A percentile compares a stretch with the other conserved stretches of the same genome.
Conservation (phyloP, 2,888 invertebrate genomes). For the Lucinisca nassula region DNA sequence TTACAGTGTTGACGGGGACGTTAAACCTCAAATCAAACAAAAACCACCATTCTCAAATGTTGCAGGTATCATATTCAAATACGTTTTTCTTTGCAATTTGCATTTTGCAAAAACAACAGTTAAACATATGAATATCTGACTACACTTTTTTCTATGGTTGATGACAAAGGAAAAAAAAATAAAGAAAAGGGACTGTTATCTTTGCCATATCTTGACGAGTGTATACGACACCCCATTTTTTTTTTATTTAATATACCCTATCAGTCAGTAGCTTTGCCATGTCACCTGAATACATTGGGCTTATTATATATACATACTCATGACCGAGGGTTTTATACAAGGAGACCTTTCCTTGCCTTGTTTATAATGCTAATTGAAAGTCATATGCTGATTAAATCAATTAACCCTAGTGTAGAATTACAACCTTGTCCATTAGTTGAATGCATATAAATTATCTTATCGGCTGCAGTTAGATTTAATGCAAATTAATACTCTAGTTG, state of each 20-base stretch:
- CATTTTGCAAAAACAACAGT: too few relatives aligned
- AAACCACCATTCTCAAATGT: too few relatives aligned
- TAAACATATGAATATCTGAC: too few relatives aligned
- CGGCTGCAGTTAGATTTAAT: constrained; percentile 3
- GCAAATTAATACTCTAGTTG: background rate
- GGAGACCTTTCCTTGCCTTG: background rate
- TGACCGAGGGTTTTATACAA: background rate
- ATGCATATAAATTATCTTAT: background rate
- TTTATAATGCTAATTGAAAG: constrained; percentile 2
- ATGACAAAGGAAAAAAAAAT: too few relatives aligned
- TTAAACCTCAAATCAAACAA: too few relatives aligned
- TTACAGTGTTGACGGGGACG: too few relatives aligned
- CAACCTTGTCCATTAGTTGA: constrained; percentile 11
- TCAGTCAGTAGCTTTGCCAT: constrained; percentile 70
- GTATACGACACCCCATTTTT: background rate
- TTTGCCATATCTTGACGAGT: background rate
- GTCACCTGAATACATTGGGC: constrained; percentile 51
- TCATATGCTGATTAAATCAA: background rate
- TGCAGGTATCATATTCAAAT: too few relatives aligned
- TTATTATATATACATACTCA: background rate
- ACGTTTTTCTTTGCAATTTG: too few relatives aligned
- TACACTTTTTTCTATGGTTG: too few relatives aligned
- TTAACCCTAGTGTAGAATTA: constrained; percentile 8
- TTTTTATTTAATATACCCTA: constrained; percentile 63
- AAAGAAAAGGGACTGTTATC: too few relatives aligned